Evolutionary conservation across 2,797 vertebrate species (phyloP), one percentile per base, ranked within the genome.

Genomic region (Hydrocynus forskahlii): DNA sequence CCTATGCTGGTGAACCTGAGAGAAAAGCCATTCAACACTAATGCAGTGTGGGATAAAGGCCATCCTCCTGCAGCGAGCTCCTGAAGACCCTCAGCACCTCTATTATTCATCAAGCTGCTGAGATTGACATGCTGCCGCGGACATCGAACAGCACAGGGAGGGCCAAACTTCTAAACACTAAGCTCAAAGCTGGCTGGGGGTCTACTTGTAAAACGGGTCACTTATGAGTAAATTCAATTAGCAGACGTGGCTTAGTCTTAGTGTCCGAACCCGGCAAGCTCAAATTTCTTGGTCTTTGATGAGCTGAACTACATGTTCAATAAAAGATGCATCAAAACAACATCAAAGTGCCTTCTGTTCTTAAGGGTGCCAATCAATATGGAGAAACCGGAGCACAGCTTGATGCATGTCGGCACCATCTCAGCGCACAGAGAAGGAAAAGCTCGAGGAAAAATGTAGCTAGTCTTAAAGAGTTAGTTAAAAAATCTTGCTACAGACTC

Each of bases 321-420:
- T 83, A 84, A 84, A 82, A 82, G 75, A 82, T 68, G 75, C 80
- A 78, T 78, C 76, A 62, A 82, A 84, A 84, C 66, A 79, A 73
- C 82, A 86, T 86, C 80, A 86, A 86, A 86, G 82, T 63, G 38
- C 19, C 29, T 25, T 76, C 62, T 80, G 69, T 63, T 82, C 76
- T 77, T 50, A 38, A 86, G 77, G 82, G 63, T 68, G 57, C 71
- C 48, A 76, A 80, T 84, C 77, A 69, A 70, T 76, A 80, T 38
- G 75, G 50, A 52, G 35, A 60, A 75, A 70, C 10, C 2, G 5
- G 9, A 75, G 43, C 2, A 48, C 45, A 13, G 67, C 43, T 43
- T 48, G 40, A 25, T 7, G 40, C 63, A 50, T 62, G 43, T 57
- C 25, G 59, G 48, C 54, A 21, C 2, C 78, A 66, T 29, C 69